Conservation (phyloP, 2,888 invertebrate genomes). For the Agapetus fuscipes region DNA sequence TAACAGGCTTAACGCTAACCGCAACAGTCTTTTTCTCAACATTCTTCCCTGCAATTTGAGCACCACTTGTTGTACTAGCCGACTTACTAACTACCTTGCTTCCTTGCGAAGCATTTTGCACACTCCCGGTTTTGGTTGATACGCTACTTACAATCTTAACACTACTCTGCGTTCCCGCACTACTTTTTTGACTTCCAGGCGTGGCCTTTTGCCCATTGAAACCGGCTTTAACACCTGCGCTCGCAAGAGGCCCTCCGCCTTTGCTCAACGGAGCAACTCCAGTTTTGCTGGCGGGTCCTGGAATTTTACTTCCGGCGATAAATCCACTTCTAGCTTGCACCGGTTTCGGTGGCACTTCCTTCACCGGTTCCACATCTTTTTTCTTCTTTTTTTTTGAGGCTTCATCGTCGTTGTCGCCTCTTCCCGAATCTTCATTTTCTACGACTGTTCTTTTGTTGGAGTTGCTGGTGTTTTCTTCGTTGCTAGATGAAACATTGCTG, state of each 20-base stretch:
- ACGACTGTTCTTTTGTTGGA: too few relatives aligned
- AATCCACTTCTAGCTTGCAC: slow-evolving; percentile 29
- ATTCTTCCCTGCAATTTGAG: slow-evolving; percentile 16
- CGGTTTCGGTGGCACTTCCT: too few relatives aligned
- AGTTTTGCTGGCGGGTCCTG: slow-evolving; percentile 45
- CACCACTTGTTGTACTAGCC: slow-evolving; percentile 24
- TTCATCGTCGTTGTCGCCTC: too few relatives aligned
- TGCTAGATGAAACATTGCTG: too few relatives aligned
- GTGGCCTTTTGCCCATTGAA: too few relatives aligned
- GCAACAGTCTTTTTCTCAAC: slow-evolving; percentile 59
- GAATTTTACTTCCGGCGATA: slow-evolving; percentile 41
- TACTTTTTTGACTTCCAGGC: slow-evolving; percentile 1
- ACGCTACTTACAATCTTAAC: not conserved
- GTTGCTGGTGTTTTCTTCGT: too few relatives aligned
- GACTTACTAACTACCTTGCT: not conserved
- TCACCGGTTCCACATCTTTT: too few relatives aligned
- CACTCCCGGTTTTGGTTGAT: not conserved
- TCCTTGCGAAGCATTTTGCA: slow-evolving; percentile 21
- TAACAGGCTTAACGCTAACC: slow-evolving; percentile 46
- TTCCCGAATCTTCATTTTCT: too few relatives aligned
- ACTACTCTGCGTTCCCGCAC: not conserved
- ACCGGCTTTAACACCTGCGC: slow-evolving; percentile 27
- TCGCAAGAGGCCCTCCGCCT: slow-evolving; percentile 28
- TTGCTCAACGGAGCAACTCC: slow-evolving; percentile 36
- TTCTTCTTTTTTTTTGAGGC: too few relatives aligned